phyloP scores from a whole-genome alignment of 1,140 invertebrate genomes.

The Protaetia brevitarsis region DNA sequence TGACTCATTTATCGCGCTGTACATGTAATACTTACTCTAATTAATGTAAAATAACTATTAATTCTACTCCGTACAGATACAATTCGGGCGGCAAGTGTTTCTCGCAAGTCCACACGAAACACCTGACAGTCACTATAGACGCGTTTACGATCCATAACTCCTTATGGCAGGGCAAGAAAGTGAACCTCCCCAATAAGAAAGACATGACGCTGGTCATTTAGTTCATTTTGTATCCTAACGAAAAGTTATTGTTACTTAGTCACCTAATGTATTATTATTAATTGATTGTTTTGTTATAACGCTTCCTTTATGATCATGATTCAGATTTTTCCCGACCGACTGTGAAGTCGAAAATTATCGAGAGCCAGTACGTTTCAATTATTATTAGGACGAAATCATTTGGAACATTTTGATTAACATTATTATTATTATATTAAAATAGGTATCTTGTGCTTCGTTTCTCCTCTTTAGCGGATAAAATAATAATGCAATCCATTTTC shows the following conservation, averaged over 20 bases:
- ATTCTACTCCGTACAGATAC: conserved; percentile 76
- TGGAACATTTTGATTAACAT: no score
- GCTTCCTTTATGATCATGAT: conserved; percentile 34
- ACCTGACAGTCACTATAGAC: conserved; percentile 98
- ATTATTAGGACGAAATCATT: no score
- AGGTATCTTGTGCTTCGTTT: no score
- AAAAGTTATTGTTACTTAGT: conserved; percentile 44
- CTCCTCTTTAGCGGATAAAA: no score
- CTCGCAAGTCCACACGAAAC: conserved; percentile 96
- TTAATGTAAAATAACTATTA: no score
- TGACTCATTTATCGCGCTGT: no score
- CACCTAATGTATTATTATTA: conserved; percentile 38
- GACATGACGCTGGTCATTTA: conserved; percentile 92
- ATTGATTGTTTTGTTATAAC: conserved; percentile 38
- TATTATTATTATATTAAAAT: no score
- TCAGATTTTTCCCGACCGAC: not conserved
- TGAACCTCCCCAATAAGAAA: conserved; percentile 86
- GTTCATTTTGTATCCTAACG: conserved; percentile 35
- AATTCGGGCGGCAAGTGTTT: conserved; percentile 99
- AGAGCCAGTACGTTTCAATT: conserved; percentile 4
- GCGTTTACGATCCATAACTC: conserved; percentile 98
- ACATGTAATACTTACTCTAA: no score
- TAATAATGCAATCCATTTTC: no score
- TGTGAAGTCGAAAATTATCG: conserved; percentile 6
- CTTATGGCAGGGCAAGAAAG: conserved; percentile 95